Evolutionary conservation across 2,888 invertebrate species (phyloP).

Genomic region (Aspidapion aeneum): DNA sequence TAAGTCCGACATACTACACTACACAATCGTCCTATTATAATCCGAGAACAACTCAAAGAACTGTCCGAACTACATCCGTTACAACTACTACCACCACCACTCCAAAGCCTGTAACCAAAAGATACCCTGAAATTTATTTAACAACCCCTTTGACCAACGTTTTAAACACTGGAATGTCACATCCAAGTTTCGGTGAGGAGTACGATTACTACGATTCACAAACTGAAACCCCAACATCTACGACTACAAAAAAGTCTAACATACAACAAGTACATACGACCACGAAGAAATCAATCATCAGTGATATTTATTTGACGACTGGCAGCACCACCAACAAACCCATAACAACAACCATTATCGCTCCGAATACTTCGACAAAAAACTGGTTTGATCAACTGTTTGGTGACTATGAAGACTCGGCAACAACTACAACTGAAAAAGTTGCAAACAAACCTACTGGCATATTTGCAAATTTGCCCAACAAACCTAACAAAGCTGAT

Average conservation of each 20-base stretch:
- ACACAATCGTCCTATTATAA: conserved; percentile 34
- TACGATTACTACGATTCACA: conserved; percentile 36
- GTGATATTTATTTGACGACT: background rate
- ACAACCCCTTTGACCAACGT: conserved; percentile 39
- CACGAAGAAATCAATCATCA: conserved; percentile 24
- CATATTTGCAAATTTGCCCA: conserved; percentile 32
- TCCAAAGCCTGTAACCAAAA: conserved; percentile 31
- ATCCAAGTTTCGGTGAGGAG: conserved; percentile 42
- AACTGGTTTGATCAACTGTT: conserved; percentile 48
- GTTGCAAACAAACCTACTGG: conserved; percentile 30
- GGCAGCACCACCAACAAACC: background rate
- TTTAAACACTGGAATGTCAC: conserved; percentile 41
- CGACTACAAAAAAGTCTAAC: conserved; percentile 22
- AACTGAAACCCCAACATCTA: conserved; percentile 13
- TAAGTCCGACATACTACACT: conserved; percentile 44
- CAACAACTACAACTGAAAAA: conserved; percentile 25
- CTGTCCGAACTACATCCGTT: conserved; percentile 32
- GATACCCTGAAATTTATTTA: conserved; percentile 29
- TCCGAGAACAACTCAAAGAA: conserved; percentile 23
- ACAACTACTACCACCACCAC: conserved; percentile 35
- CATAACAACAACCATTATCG: conserved; percentile 25
- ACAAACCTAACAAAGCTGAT: conserved; percentile 25
- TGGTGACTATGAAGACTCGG: conserved; percentile 46
- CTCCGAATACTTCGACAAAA: conserved; percentile 45
- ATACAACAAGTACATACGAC: conserved; percentile 36